These are phyloP conservation scores for Pseudomyrmex gracilis DNA, from an alignment of 1,140 invertebrate genomes.

Conservation along the genomic window DNA sequence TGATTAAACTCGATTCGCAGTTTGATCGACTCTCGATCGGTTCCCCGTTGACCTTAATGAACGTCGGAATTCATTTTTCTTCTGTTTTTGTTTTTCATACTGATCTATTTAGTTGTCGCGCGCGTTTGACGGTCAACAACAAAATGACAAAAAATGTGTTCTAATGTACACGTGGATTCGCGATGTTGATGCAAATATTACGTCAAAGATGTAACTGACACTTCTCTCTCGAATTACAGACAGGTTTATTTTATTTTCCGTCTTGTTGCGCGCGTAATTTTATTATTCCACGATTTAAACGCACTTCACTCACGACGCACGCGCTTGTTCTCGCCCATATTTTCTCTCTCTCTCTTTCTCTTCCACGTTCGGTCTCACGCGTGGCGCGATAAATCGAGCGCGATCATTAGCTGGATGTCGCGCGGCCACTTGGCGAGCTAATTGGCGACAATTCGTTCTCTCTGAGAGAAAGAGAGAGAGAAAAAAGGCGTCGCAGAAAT, in stretches of 20 bases:
- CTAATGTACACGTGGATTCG: no score
- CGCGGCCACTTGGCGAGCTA: neutral
- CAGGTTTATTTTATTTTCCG: neutral
- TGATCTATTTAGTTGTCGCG: no score
- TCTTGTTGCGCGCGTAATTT: neutral
- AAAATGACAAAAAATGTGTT: no score
- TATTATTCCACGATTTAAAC: conserved; percentile 13
- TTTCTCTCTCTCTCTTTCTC: no score
- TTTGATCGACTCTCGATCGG: conserved; percentile 36
- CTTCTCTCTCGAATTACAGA: neutral
- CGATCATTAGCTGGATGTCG: neutral
- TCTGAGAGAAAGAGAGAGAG: no score
- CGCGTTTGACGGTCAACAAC: no score
- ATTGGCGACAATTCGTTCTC: conserved; percentile 22
- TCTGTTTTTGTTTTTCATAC: no score
- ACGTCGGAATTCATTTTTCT: no score
- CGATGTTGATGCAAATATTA: no score
- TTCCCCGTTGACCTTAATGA: no score
- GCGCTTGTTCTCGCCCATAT: neutral
- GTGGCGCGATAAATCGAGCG: neutral
- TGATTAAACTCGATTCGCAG: conserved; percentile 65
- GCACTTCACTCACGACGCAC: neutral
- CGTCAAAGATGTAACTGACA: neutral
- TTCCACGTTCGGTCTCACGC: no score
- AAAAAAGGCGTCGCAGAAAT: conserved; percentile 25